A percentile compares a stretch with the other conserved stretches of the same genome.
Evolutionary conservation across 2,888 invertebrate species (phyloP).

Genomic region (Lottia scabra): DNA sequence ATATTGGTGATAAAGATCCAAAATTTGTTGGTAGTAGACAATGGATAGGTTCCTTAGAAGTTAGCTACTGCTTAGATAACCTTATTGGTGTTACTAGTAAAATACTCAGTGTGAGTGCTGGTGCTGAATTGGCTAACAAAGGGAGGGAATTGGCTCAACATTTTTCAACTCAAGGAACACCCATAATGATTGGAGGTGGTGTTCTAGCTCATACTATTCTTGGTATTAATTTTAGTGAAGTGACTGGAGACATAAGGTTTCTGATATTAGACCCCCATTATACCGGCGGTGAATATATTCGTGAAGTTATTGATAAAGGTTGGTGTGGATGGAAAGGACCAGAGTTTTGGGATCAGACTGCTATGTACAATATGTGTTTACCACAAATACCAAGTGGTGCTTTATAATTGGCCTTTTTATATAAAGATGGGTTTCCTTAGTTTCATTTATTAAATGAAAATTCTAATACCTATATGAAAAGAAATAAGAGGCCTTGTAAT

Average conservation of each 20-base stretch:
- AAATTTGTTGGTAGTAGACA: conserved; percentile 90
- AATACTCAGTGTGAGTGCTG: conserved; percentile 87
- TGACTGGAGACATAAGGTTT: conserved; percentile 85
- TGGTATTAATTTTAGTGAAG: conserved; percentile 88
- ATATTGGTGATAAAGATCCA: conserved; percentile 91
- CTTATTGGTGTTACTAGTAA: conserved; percentile 77
- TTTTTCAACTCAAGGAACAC: conserved; percentile 92
- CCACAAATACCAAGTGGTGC: conserved; percentile 75
- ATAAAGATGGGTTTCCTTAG: too few relatives aligned
- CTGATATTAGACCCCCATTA: conserved; percentile 99
- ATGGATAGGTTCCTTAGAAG: conserved; percentile 99
- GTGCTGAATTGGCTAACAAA: conserved; percentile 83
- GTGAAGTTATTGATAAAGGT: conserved; percentile 75
- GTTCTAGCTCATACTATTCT: conserved; percentile 97
- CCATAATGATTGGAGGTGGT: conserved; percentile 99
- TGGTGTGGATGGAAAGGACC: conserved; percentile 98
- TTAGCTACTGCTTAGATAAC: conserved; percentile 89
- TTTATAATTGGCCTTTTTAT: too few relatives aligned
- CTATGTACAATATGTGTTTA: conserved; percentile 96
- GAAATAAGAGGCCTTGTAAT: too few relatives aligned
- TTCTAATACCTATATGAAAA: too few relatives aligned
- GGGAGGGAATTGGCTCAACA: conserved; percentile 88
- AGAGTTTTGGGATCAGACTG: conserved; percentile 94
- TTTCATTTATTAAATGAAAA: too few relatives aligned
- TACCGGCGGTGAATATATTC: conserved; percentile 87